A percentile compares a stretch with the other conserved stretches of the same genome.
These are phyloP conservation scores for Dinocampus coccinellae DNA, from an alignment of 2,888 invertebrate genomes.

Conservation along the genomic window DNA sequence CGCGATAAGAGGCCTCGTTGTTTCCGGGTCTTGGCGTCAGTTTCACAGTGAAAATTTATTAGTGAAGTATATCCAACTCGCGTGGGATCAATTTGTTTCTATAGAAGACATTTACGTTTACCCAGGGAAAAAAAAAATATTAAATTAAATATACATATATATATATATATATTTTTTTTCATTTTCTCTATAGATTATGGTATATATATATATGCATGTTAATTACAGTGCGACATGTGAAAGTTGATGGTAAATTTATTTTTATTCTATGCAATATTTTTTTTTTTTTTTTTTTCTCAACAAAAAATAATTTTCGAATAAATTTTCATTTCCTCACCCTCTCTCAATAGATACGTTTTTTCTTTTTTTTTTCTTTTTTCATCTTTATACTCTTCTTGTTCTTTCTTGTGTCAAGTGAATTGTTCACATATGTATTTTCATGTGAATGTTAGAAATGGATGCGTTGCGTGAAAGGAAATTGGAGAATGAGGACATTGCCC, in stretches of 20 bases:
- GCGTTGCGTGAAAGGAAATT: constrained; percentile 17
- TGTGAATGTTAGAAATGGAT: neutral
- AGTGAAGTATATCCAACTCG: constrained; percentile 4
- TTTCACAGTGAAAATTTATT: constrained; percentile 13
- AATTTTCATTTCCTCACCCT: neutral
- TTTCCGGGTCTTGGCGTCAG: constrained; percentile 48
- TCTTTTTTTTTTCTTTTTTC: too few species aligned
- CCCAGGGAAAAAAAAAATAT: neutral
- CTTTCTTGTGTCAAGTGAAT: neutral
- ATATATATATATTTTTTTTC: neutral
- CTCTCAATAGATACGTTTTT: too few species aligned
- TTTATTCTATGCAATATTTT: neutral
- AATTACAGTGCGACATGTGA: constrained; percentile 1
- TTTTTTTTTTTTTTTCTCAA: neutral
- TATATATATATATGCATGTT: neutral
- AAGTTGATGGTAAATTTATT: constrained; percentile 1
- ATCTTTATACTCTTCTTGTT: too few species aligned
- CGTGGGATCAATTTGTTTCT: constrained; percentile 24
- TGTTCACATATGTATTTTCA: neutral
- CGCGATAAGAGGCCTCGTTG: constrained; percentile 51
- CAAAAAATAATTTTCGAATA: neutral
- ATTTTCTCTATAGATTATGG: neutral
- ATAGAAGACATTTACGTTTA: constrained; percentile 1
- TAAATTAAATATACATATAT: neutral
- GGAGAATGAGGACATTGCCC: constrained; percentile 30